Evolutionary conservation across 2,888 invertebrate species (phyloP).

Genomic region (Chorisops tibialis): DNA sequence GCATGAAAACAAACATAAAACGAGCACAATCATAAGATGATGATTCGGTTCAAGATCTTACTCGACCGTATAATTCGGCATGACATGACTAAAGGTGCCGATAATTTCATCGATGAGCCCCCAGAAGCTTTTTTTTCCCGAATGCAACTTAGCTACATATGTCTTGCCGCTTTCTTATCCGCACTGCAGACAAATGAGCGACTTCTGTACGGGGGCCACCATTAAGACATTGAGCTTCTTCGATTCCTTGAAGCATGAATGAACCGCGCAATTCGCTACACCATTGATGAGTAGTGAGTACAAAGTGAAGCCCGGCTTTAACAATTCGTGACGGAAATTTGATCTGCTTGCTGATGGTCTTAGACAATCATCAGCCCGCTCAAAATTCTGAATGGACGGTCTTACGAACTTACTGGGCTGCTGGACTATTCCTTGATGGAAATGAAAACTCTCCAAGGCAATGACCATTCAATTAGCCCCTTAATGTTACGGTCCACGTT

Average conservation of each 20-base stretch:
- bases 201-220: slow-evolving; percentile 8
- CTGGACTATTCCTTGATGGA: not conserved
- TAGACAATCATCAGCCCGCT: not conserved
- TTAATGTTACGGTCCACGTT: not conserved
- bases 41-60: slow-evolving; percentile 12
- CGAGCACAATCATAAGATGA: slow-evolving; percentile 18
- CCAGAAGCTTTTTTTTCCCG: not conserved
- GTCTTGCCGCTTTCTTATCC: not conserved
- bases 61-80: slow-evolving; percentile 22
- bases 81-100: slow-evolving; percentile 26
- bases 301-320: not conserved
- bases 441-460: not conserved
- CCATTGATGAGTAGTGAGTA: slow-evolving; percentile 4
- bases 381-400: not conserved
- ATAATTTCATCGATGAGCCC: slow-evolving; percentile 10
- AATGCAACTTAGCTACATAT: not conserved
- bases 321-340: slow-evolving; percentile 24
- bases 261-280: slow-evolving; percentile 18
- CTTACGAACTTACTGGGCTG: not conserved
- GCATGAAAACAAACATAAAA: slow-evolving; percentile 24
- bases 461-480: slow-evolving; percentile 7
- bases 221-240: slow-evolving; percentile 19
- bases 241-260: slow-evolving; percentile 14
- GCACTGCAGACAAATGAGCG: slow-evolving; percentile 6
- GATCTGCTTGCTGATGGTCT: slow-evolving; percentile 5